Evolutionary conservation across 2,888 invertebrate genomes (phyloP), one percentile per base, ranked within the genome.

Genomic region (Pristionchus arcanus): DNA sequence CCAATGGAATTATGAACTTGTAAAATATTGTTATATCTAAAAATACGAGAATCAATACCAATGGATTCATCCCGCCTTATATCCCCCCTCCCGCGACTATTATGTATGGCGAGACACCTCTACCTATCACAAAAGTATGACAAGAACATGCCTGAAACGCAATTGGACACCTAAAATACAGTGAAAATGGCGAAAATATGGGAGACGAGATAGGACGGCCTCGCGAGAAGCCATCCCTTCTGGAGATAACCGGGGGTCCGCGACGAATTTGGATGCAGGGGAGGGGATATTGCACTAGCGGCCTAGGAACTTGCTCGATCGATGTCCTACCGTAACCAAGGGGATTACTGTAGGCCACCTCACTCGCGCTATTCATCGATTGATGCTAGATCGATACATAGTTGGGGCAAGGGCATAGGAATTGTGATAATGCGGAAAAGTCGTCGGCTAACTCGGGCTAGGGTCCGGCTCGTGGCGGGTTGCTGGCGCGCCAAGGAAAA

Each of bases 101-200:
- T 77, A 77, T 77, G 77, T 77, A 77, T 77, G 77, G 77, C 77
- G 77, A 34, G 77, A 77, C 77, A 77, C 37, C 77, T 77, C 77
- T 77, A 77, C 77, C 77, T 77, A 31, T 31, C 77, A 77, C 31
- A 11, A 31, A 28, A 2, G 25, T 0, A 42, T 77, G 77, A 42
- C 71, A 71, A 66, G 19, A 42, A n/a, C 77, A 77, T 77, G 77
- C 77, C 77, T 42, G 77, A 25, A 16, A 77, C 77, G 42, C 42
- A 9, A 25, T 68, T 68, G 68, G 31, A 31, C 68, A 68, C n/a
- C 31, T 59, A 49, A 59, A 59, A 59, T 59, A 59, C 59, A 59
- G 59, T 4, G 59, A 15, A 59, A 59, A 59, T 59, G 59, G 59
- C 59, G 59, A 25, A 59, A 19, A 59, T 21, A 4, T 19, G 59